These are phyloP conservation scores for Temnothorax unifasciatus DNA, from an alignment of 2,888 invertebrate genomes.

Conservation along the genomic window DNA sequence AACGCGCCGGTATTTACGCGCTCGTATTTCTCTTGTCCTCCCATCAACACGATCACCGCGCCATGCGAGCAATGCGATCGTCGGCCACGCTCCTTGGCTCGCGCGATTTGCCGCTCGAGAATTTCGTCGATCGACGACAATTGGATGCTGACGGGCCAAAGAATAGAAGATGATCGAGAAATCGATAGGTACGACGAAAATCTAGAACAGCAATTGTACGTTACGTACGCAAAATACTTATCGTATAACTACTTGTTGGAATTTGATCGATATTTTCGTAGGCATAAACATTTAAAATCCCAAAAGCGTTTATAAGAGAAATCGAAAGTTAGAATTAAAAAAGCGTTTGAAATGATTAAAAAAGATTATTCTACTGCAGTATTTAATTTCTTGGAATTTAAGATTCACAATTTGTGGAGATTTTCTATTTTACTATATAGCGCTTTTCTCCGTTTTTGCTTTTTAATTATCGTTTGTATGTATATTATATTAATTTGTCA, in stretches of 20 bases:
- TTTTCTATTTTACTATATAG: background rate
- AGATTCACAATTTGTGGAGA: background rate
- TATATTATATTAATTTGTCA: background rate
- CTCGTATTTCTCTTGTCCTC: conserved; percentile 68
- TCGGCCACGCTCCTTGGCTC: conserved; percentile 55
- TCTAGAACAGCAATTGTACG: background rate
- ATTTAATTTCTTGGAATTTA: background rate
- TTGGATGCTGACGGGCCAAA: background rate
- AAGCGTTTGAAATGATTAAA: background rate
- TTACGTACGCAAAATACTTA: background rate
- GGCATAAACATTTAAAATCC: background rate
- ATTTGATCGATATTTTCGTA: background rate
- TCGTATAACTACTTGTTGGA: background rate
- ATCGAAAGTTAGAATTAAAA: conserved; percentile 3
- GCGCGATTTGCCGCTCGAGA: conserved; percentile 66
- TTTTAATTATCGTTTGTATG: background rate
- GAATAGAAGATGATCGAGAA: background rate
- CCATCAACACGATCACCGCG: conserved; percentile 66
- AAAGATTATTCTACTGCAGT: background rate
- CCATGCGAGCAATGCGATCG: conserved; percentile 69
- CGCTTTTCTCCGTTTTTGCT: background rate
- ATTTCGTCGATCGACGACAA: conserved; percentile 35
- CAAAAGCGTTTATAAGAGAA: background rate
- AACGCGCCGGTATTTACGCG: conserved; percentile 68
- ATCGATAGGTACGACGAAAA: background rate